Conservation (phyloP, 2,888 invertebrate species). For the Stenoptilia bipunctidactyla region DNA sequence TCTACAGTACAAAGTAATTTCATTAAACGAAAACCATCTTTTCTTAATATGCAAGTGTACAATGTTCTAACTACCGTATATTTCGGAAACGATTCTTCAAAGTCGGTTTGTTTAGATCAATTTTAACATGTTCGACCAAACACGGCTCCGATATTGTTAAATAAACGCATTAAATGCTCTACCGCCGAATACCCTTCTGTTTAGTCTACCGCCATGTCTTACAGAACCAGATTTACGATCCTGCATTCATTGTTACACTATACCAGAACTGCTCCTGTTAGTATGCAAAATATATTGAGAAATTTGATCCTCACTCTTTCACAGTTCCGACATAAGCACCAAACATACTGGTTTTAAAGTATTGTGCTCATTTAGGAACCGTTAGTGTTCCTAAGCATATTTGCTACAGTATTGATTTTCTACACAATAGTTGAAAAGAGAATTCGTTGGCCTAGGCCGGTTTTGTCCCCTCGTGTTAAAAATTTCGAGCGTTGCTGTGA, state of each 20-base stretch:
- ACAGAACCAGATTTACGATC: constrained; percentile 7
- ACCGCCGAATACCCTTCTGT: constrained; percentile 31
- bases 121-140: background rate
- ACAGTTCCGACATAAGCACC: background rate
- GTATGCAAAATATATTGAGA: no score
- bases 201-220: constrained; percentile 44
- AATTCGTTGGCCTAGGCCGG: constrained; percentile 46
- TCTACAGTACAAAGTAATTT: no score
- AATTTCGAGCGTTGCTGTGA: constrained; percentile 12
- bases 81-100: background rate
- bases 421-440: constrained; percentile 18
- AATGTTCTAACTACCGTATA: no score
- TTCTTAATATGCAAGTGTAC: no score
- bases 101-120: background rate
- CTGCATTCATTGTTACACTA: background rate
- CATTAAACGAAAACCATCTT: no score
- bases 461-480: constrained; percentile 26
- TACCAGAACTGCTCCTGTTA: no score
- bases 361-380: background rate
- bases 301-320: no score
- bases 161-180: constrained; percentile 35
- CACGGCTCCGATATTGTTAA: constrained; percentile 1
- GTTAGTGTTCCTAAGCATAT: constrained; percentile 2
- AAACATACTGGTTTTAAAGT: background rate
- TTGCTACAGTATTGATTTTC: constrained; percentile 1